Conservation (phyloP, 2,797 vertebrate species). For the Hippopotamyrus pictus region DNA sequence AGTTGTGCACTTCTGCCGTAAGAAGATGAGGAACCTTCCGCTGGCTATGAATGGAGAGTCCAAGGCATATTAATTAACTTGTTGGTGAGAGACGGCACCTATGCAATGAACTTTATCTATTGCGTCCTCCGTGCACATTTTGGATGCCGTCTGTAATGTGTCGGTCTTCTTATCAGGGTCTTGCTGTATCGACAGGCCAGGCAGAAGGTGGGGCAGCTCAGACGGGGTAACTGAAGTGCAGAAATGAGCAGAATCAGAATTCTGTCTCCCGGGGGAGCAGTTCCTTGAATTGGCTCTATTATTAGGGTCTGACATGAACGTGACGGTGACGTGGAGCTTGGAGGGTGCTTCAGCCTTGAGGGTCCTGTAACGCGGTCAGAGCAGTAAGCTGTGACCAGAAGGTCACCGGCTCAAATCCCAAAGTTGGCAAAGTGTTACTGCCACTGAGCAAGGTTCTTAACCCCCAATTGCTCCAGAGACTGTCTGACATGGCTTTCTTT, state of each 20-base stretch:
- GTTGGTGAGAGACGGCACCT: not conserved
- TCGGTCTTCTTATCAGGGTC: not conserved
- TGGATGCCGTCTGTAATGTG: not conserved
- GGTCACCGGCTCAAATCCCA: not conserved
- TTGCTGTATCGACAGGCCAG: not conserved
- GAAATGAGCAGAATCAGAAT: not conserved
- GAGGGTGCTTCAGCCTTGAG: not conserved
- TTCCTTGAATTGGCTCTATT: constrained; percentile 1
- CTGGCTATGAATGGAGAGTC: not conserved
- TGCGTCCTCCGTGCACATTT: not conserved
- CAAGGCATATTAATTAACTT: not conserved
- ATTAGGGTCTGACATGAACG: not conserved
- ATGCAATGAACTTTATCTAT: not conserved
- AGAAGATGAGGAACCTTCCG: not conserved
- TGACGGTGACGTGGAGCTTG: not conserved
- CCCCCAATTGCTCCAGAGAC: not conserved
- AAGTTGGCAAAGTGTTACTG: not conserved
- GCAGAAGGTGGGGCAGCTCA: not conserved
- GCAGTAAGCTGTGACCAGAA: not conserved
- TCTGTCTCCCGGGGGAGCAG: not conserved
- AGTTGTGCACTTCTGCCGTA: not conserved
- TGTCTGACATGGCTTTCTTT: not conserved
- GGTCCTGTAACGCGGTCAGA: not conserved
- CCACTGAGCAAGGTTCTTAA: not conserved
- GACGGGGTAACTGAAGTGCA: not conserved